These are phyloP conservation scores for Anarhynchus alexandrinus DNA, from an alignment of 2,113 vertebrate species.

Conservation along the genomic window DNA sequence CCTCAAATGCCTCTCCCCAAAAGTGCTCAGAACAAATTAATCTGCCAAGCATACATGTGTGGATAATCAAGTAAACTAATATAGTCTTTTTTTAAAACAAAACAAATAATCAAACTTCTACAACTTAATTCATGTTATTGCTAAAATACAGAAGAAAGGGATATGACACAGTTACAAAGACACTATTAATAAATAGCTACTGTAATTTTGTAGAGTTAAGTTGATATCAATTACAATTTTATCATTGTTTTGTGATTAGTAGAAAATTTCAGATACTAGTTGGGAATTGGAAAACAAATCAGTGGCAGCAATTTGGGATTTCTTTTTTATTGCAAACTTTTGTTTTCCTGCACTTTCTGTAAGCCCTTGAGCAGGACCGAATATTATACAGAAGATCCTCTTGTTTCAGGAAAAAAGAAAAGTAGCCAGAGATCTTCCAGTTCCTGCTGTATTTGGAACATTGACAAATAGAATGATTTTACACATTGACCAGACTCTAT, in stretches of 20 bases:
- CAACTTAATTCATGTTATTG: not conserved
- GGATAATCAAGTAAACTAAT: slow-evolving; percentile 25
- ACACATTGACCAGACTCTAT: not conserved
- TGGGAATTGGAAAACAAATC: not conserved
- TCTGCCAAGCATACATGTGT: not conserved
- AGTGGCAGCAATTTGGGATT: not conserved
- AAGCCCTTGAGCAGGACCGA: not conserved
- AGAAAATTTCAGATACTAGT: not conserved
- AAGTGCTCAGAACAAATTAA: not conserved
- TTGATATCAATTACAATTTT: not conserved
- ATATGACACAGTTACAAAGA: not conserved
- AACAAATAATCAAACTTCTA: not conserved
- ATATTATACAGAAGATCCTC: not conserved
- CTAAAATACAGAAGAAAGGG: not conserved
- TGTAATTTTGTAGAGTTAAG: not conserved
- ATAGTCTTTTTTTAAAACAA: not conserved
- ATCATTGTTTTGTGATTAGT: not conserved
- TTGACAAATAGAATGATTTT: not conserved
- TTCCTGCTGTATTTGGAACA: not conserved
- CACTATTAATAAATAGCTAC: not conserved
- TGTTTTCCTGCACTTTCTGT: not conserved
- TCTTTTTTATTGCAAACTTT: not conserved
- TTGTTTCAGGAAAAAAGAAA: not conserved
- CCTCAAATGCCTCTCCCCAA: not conserved
- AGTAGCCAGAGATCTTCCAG: not conserved